Conservation (phyloP, 1,140 invertebrate genomes). For the Drosophila ambigua region DNA sequence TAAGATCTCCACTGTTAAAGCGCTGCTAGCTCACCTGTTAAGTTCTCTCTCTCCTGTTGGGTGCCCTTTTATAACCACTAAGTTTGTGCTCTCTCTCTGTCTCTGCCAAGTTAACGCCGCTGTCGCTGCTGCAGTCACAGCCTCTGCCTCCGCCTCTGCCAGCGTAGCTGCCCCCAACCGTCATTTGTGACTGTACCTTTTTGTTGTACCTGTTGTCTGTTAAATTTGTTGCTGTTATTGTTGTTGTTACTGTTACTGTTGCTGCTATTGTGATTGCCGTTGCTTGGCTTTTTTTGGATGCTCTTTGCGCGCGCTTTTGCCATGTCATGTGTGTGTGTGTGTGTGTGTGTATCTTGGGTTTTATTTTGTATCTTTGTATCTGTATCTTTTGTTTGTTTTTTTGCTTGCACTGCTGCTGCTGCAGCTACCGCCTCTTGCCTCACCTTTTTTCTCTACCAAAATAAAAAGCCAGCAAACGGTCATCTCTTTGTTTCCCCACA, state of each 20-base stretch:
- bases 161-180: constrained; percentile 18
- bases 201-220: too few relatives aligned
- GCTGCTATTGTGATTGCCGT: constrained; percentile 46
- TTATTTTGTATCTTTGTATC: constrained; percentile 60
- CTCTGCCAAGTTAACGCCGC: too few relatives aligned
- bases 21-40: too few relatives aligned
- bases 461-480: constrained; percentile 65
- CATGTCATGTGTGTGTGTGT: constrained; percentile 30
- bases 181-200: constrained; percentile 75
- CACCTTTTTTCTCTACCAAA: constrained; percentile 62
- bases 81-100: too few relatives aligned
- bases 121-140: too few relatives aligned
- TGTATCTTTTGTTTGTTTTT: constrained; percentile 67
- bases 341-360: constrained; percentile 41
- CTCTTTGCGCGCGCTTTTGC: constrained; percentile 76
- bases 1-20: too few relatives aligned
- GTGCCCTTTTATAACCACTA: too few relatives aligned
- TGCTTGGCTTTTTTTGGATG: constrained; percentile 62
- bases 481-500: constrained; percentile 51
- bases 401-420: constrained; percentile 45
- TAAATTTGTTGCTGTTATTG: constrained; percentile 55
- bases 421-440: constrained; percentile 33
- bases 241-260: constrained; percentile 58
- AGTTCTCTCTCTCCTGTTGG: too few relatives aligned
- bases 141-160: neutral